phyloP scores from a whole-genome alignment of 1,140 invertebrate genomes.

The Sinonovacula constricta region DNA sequence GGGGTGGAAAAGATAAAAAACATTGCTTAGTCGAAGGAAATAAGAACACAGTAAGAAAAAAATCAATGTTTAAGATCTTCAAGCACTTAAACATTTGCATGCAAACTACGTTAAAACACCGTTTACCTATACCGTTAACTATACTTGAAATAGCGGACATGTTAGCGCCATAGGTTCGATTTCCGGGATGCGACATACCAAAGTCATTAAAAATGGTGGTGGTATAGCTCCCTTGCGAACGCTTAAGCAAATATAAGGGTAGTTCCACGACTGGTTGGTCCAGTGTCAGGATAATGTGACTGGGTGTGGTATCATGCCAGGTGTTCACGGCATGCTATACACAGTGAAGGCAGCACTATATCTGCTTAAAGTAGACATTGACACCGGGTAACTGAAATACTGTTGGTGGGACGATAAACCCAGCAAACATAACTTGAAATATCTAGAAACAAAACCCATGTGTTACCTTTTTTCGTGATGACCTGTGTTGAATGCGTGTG shows the following conservation, averaged over 20 bases:
- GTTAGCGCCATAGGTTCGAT: no score
- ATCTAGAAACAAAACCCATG: background rate
- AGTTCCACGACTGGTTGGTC: background rate
- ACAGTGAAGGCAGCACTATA: no score
- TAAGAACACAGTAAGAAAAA: background rate
- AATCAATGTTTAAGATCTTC: background rate
- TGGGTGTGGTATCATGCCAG: background rate
- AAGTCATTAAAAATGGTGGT: background rate
- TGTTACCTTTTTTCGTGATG: background rate
- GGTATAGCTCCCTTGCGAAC: background rate
- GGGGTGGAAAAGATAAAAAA: background rate
- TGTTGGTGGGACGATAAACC: no score
- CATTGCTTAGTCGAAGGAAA: background rate
- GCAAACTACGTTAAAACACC: no score
- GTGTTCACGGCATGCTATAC: no score
- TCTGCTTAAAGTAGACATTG: background rate
- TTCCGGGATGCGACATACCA: background rate
- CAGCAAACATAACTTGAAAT: background rate
- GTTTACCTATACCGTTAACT: no score
- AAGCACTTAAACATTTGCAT: background rate
- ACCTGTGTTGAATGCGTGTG: background rate
- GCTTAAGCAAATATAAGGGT: background rate
- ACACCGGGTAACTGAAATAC: background rate
- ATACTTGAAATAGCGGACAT: no score
- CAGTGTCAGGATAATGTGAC: background rate